A percentile compares a stretch with the other conserved stretches of the same genome.
phyloP scores from a whole-genome alignment of 2,113 vertebrate genomes.

The Gallinago undulata region DNA sequence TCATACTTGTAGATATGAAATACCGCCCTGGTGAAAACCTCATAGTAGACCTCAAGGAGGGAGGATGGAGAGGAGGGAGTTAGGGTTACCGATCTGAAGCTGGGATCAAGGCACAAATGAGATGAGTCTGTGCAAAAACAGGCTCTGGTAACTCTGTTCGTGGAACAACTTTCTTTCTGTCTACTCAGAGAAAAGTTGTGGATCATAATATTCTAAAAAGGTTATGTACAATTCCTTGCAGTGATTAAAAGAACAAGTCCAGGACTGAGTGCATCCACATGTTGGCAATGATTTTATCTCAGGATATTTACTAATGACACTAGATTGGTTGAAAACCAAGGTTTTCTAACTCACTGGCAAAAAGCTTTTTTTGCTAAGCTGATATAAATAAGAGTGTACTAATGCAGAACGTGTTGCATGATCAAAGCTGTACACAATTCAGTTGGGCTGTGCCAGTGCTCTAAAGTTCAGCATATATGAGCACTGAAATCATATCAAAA shows the following conservation, averaged over 20 bases:
- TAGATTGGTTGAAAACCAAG: background rate
- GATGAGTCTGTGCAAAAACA: background rate
- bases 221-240: background rate
- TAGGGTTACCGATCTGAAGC: background rate
- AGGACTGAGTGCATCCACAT: background rate
- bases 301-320: background rate
- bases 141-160: background rate
- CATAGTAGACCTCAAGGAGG: background rate
- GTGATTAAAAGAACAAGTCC: background rate
- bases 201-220: background rate
- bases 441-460: background rate
- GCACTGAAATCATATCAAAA: background rate
- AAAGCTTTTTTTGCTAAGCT: background rate
- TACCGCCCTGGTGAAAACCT: background rate
- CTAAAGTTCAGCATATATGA: background rate
- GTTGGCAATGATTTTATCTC: background rate
- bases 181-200: background rate
- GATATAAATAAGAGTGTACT: background rate
- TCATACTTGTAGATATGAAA: background rate
- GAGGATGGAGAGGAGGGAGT: background rate
- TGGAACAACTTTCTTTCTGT: background rate
- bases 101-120: background rate
- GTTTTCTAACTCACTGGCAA: background rate
- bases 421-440: background rate
- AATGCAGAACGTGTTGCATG: background rate